Evolutionary conservation across 2,113 vertebrate genomes (phyloP).

Genomic region (Etheostoma cragini): DNA sequence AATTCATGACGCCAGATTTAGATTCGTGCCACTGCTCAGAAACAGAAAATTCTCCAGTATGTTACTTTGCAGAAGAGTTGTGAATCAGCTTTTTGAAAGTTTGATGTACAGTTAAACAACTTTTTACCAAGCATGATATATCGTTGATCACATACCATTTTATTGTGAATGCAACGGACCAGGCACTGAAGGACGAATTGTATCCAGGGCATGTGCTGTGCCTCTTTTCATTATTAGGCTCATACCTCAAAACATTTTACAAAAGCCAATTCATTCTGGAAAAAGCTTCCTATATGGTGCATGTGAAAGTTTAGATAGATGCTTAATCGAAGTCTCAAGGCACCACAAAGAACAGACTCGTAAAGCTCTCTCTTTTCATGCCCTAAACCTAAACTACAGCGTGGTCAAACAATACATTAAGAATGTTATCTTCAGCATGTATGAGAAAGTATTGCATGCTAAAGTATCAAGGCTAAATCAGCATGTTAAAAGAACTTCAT

Average conservation of each 20-base stretch:
- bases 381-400: constrained; percentile 24
- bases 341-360: neutral
- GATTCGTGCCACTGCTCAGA: constrained; percentile 79
- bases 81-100: constrained; percentile 59
- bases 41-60: constrained; percentile 76
- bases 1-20: constrained; percentile 85
- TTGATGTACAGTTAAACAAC: constrained; percentile 65
- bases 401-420: constrained; percentile 30
- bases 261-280: constrained; percentile 47
- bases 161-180: constrained; percentile 49
- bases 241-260: constrained; percentile 36
- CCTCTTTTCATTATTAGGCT: constrained; percentile 43
- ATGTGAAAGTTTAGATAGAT: constrained; percentile 34
- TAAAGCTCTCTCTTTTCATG: neutral
- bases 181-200: constrained; percentile 33
- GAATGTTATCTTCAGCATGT: constrained; percentile 41
- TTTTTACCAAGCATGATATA: constrained; percentile 58
- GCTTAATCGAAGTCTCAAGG: constrained; percentile 36
- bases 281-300: constrained; percentile 22
- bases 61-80: constrained; percentile 73
- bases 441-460: constrained; percentile 30
- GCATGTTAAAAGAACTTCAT: constrained; percentile 34
- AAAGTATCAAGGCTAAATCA: constrained; percentile 42
- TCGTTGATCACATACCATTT: constrained; percentile 46
- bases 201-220: constrained; percentile 27